These are phyloP conservation scores for Hedya salicella DNA, from an alignment of 2,888 invertebrate genomes.

Conservation along the genomic window DNA sequence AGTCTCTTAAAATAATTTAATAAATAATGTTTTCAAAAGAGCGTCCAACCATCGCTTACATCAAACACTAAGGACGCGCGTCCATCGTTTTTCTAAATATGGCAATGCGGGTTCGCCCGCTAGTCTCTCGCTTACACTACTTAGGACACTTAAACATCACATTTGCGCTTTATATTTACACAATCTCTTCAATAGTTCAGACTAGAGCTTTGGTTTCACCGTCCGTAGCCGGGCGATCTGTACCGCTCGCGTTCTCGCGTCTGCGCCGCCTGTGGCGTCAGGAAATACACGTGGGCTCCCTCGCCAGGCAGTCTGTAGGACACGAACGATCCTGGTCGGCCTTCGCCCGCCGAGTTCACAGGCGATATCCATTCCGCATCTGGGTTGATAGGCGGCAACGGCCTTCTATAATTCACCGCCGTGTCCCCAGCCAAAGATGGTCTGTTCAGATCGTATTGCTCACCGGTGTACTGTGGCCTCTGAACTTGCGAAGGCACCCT, in stretches of 20 bases:
- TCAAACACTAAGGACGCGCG: slow-evolving; percentile 52
- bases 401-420: slow-evolving; percentile 85
- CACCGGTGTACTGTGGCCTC: slow-evolving; percentile 69
- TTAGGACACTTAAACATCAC: slow-evolving; percentile 84
- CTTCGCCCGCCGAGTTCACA: slow-evolving; percentile 76
- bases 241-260: slow-evolving; percentile 65
- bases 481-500: slow-evolving; percentile 65
- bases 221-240: slow-evolving; percentile 74
- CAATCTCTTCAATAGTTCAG: slow-evolving; percentile 68
- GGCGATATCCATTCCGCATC: slow-evolving; percentile 86
- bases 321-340: slow-evolving; percentile 86
- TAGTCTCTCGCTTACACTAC: slow-evolving; percentile 80
- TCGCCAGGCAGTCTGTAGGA: slow-evolving; percentile 90
- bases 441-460: slow-evolving; percentile 75
- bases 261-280: slow-evolving; percentile 87
- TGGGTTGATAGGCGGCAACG: slow-evolving; percentile 83
- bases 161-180: slow-evolving; percentile 84
- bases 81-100: slow-evolving; percentile 70
- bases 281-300: slow-evolving; percentile 91
- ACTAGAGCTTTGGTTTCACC: slow-evolving; percentile 84
- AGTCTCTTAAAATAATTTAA: slow-evolving; percentile 80
- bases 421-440: slow-evolving; percentile 79
- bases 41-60: slow-evolving; percentile 67
- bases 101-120: slow-evolving; percentile 78
- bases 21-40: slow-evolving; percentile 73